These are phyloP conservation scores for Antennarius maculatus DNA, from an alignment of 2,797 vertebrate species.

Conservation along the genomic window DNA sequence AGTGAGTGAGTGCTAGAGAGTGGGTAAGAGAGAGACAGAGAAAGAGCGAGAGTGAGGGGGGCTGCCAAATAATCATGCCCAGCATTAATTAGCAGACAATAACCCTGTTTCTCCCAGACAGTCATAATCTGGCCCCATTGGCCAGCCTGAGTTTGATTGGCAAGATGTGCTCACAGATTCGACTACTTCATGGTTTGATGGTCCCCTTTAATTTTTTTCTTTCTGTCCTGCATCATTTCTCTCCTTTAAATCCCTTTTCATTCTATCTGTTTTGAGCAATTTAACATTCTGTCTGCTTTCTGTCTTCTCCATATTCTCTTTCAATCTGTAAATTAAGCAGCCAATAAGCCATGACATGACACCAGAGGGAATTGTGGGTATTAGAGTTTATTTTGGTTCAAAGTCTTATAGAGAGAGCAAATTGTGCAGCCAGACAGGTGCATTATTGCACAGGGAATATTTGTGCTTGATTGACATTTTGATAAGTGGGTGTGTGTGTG, in stretches of 20 bases:
- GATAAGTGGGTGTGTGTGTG: not conserved
- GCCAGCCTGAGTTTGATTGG: slow-evolving; percentile 60
- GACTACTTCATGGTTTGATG: slow-evolving; percentile 67
- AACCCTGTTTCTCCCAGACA: slow-evolving; percentile 66
- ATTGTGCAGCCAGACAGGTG: slow-evolving; percentile 32
- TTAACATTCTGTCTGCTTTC: slow-evolving; percentile 52
- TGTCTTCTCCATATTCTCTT: slow-evolving; percentile 37
- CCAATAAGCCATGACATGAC: slow-evolving; percentile 72
- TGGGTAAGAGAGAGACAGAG: slow-evolving; percentile 19
- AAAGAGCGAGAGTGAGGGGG: slow-evolving; percentile 4
- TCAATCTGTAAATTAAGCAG: slow-evolving; percentile 70
- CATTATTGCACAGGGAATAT: slow-evolving; percentile 26
- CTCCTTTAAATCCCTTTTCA: slow-evolving; percentile 40
- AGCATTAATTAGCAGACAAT: slow-evolving; percentile 70
- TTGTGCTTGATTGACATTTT: slow-evolving; percentile 39
- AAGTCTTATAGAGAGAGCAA: slow-evolving; percentile 39
- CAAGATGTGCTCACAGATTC: slow-evolving; percentile 61
- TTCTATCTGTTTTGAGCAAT: slow-evolving; percentile 53
- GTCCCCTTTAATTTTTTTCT: slow-evolving; percentile 63
- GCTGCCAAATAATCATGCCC: slow-evolving; percentile 48
- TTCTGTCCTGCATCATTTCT: slow-evolving; percentile 52
- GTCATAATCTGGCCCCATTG: slow-evolving; percentile 62
- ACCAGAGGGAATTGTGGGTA: slow-evolving; percentile 69
- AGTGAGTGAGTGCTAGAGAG: slow-evolving; percentile 14
- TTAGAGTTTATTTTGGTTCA: slow-evolving; percentile 64